Base-by-base conservation (phyloP, 2,888 invertebrate genomes). In the Agrochola litura region DNA sequence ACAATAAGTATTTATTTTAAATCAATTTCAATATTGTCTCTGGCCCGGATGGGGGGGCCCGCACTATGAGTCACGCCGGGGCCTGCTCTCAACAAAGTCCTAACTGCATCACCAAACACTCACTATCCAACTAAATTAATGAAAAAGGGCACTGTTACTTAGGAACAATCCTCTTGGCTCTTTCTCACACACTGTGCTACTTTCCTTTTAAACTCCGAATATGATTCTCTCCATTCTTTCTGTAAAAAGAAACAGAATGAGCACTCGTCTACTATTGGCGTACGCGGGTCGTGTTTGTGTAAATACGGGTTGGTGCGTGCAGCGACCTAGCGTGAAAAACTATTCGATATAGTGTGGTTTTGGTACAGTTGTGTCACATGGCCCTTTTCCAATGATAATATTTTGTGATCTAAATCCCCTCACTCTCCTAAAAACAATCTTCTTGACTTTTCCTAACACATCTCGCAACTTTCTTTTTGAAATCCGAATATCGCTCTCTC, bases 381-480 rank as follows among this genome's bases (percentile, higher is more conserved):
- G 94, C 95, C 96, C 95, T 94, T 94, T 94, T 95, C 92, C 94
- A 93, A 92, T 91, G 91, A 92, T 92, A 92, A 91, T 88, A 93
- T 91, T 92, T 92, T 92, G 92, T 92, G 93, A 93, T 92, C 92
- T 92, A 91, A 91, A 89, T 91, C 91, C 90, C 92, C 93, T 90
- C 90, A 88, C 88, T 89, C 95, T 96, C 95, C 98, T 98, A 98
- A 98, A 98, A 98, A 98, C 98, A 98, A 97, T 99, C 99, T 97
- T 99, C 99, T 98, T 99, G 99, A 98, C 99, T 99, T 97, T 99
- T 99, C 97, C 99, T 98, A 95, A 99, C 99, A 97, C 99, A 99
- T 97, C 98, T 98, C 92, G 99, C 99, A 92, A 99, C 99, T 98
- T 99, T 99, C 97, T 99, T 98, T 97, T 99, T 99, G 97, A 99